Evolutionary conservation across 1,140 invertebrate genomes (phyloP).

Genomic region (Odontomachus brunneus): DNA sequence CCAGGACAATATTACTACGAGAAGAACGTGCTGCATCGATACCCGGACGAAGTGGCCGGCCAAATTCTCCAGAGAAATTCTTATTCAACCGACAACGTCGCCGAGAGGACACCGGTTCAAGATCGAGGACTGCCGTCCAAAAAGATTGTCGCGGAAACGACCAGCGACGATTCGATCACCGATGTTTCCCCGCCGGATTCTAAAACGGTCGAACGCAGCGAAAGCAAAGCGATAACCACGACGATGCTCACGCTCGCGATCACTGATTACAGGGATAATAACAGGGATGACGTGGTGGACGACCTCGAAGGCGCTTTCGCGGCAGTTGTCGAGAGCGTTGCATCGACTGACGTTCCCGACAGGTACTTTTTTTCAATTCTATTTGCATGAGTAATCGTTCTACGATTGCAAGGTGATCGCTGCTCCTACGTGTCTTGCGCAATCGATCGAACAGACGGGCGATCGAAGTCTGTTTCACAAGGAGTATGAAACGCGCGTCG

Average conservation of each 20-base stretch:
- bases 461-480: background rate
- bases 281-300: background rate
- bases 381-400: background rate
- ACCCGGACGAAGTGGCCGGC: slow-evolving; percentile 79
- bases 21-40: slow-evolving; percentile 86
- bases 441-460: background rate
- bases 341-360: background rate
- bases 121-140: background rate
- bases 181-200: background rate
- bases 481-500: background rate
- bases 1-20: slow-evolving; percentile 86
- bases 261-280: background rate
- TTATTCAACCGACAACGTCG: background rate
- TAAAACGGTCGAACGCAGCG: background rate
- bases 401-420: background rate
- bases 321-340: background rate
- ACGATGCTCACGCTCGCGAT: slow-evolving; percentile 14
- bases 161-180: background rate
- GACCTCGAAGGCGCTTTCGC: background rate
- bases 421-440: background rate
- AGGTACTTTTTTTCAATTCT: slow-evolving; percentile 40
- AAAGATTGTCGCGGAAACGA: background rate
- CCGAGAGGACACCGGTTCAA: background rate
- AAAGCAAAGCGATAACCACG: background rate
- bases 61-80: slow-evolving; percentile 44